Evolutionary conservation across 2,113 vertebrate species (phyloP), one percentile per base, ranked within the genome.

Genomic region (Puntigrus tetrazona): DNA sequence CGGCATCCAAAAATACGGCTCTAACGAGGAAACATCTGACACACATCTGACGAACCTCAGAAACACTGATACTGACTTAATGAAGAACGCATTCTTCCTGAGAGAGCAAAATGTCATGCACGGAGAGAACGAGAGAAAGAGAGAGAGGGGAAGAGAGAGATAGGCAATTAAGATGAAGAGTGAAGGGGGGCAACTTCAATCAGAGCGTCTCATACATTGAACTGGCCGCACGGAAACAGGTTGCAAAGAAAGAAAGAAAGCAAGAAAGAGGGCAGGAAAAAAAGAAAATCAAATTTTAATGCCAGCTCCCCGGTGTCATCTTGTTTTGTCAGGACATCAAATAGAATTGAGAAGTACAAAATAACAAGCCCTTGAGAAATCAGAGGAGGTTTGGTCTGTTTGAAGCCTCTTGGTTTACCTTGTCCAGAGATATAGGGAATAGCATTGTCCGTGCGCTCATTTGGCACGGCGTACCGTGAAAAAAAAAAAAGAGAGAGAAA

Each of bases 301-400:
- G 94, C 94, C 93, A 92, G 95, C 95, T 96, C 96, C 94, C 95
- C 87, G 92, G 94, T 96, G 96, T 96, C 94, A 90, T 96, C 95
- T 96, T 97, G 96, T 97, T 96, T 97, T 97, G 95, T 95, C 92
- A 95, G 94, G 95, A 96, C 96, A 97, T 98, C 96, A 98, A 98
- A 98, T 96, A 94, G 96, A 98, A 97, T 97, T 91, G 93, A 94
- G 93, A 96, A 97, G 95, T 95, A 95, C 94, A 96, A 95, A 96
- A 95, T 95, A 96, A 96, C 90, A 96, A 96, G 94, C 96, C 95
- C 95, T 92, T 92, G 95, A 97, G 96, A 97, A 96, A 96, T 96
- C 94, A 95, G 91, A 91, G 93, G 93, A 93, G 94, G 93, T 92
- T 92, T 92, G 91, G 94, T 94, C 94, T 93, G 88, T 97, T 95